Evolutionary conservation across 2,888 invertebrate species (phyloP).

Genomic region (Drosophila neonasuta): DNA sequence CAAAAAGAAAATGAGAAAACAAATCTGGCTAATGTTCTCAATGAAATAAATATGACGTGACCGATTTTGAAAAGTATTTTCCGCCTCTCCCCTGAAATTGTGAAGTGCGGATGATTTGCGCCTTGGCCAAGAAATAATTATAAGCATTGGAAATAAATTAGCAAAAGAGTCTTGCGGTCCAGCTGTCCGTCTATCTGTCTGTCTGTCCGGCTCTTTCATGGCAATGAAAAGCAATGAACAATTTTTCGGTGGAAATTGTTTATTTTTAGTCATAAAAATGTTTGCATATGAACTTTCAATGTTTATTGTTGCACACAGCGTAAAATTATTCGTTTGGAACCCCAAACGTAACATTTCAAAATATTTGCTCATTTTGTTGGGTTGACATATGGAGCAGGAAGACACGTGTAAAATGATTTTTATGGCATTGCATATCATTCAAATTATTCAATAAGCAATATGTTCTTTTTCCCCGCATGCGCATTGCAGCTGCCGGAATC

Average conservation of each 20-base stretch:
- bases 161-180: slow-evolving; percentile 36
- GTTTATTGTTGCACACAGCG: slow-evolving; percentile 53
- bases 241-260: slow-evolving; percentile 51
- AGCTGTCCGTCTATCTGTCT: slow-evolving; percentile 20
- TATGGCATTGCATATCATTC: slow-evolving; percentile 1
- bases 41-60: slow-evolving; percentile 73
- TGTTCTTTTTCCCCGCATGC: slow-evolving; percentile 49
- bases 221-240: slow-evolving; percentile 30
- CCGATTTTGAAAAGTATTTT: slow-evolving; percentile 67
- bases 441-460: not conserved
- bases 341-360: slow-evolving; percentile 25
- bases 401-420: slow-evolving; percentile 36
- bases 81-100: slow-evolving; percentile 45
- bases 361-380: slow-evolving; percentile 15
- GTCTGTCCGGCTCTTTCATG: slow-evolving; percentile 23
- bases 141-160: slow-evolving; percentile 64
- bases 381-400: slow-evolving; percentile 45
- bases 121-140: slow-evolving; percentile 46
- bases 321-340: slow-evolving; percentile 10
- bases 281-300: slow-evolving; percentile 61
- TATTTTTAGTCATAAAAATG: slow-evolving; percentile 72
- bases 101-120: slow-evolving; percentile 59
- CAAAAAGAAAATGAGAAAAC: slow-evolving; percentile 24
- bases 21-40: slow-evolving; percentile 69
- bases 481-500: slow-evolving; percentile 48